Conservation (phyloP, 2,888 invertebrate species). For the Diploptera punctata region DNA sequence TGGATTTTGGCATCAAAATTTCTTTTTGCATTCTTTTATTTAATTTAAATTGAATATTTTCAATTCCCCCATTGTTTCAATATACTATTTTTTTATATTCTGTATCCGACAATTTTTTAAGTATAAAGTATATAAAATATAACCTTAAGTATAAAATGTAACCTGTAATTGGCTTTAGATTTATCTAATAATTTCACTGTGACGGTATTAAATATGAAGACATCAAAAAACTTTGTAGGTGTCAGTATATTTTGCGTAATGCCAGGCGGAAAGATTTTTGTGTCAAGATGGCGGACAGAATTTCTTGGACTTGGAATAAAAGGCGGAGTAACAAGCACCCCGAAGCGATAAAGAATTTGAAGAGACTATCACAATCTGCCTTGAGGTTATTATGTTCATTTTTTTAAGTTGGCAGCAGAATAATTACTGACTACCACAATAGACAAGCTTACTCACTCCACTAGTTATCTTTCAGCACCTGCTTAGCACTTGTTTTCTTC, state of each 20-base stretch:
- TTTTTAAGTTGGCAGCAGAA: conserved; percentile 27
- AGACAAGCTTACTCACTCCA: not conserved
- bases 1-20: no score
- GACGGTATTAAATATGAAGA: no score
- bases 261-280: not conserved
- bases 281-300: not conserved
- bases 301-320: not conserved
- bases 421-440: conserved; percentile 22
- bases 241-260: not conserved
- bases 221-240: not conserved
- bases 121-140: no score
- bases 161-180: no score
- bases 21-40: no score
- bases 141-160: no score
- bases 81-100: no score
- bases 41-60: no score
- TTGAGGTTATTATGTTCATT: not conserved
- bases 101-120: no score
- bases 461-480: conserved; percentile 3
- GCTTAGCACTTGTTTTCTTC: conserved; percentile 3
- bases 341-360: not conserved
- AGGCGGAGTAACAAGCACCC: not conserved
- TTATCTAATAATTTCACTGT: no score
- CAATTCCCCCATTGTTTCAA: no score
- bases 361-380: conserved; percentile 8